A percentile compares a stretch with the other conserved stretches of the same genome.
phyloP scores from a whole-genome alignment of 2,797 vertebrate species.

The Coendou prehensilis region DNA sequence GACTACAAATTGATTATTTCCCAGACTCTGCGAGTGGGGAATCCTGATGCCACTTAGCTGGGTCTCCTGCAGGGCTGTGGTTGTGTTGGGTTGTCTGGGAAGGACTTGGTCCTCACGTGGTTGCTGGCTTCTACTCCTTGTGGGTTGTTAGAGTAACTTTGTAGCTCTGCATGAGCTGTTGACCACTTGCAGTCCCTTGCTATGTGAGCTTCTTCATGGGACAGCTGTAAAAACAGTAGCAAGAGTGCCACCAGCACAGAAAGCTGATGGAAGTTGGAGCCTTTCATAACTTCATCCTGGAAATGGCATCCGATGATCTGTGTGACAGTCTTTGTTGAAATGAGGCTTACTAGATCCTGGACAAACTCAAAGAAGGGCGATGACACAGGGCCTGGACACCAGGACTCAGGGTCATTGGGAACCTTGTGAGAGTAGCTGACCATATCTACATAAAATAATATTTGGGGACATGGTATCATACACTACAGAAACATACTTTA shows the following conservation, averaged over 20 bases:
- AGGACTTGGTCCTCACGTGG: neutral
- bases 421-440: neutral
- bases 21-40: neutral
- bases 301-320: neutral
- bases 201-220: neutral
- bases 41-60: neutral
- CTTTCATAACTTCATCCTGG: neutral
- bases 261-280: neutral
- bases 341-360: neutral
- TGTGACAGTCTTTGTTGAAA: neutral
- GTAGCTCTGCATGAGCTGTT: neutral
- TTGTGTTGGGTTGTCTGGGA: neutral
- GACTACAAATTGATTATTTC: neutral
- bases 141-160: neutral
- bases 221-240: neutral
- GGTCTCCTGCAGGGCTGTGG: neutral
- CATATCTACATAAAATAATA: neutral
- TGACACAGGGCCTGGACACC: neutral
- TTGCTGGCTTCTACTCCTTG: neutral
- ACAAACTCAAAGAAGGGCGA: neutral
- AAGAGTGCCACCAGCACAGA: neutral
- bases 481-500: neutral
- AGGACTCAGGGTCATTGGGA: neutral
- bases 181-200: neutral
- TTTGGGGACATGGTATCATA: neutral